Percentiles rank a stretch among this genome's conserved stretches.
phyloP scores from a whole-genome alignment of 2,888 invertebrate species.

The Leucophora obtusa region DNA sequence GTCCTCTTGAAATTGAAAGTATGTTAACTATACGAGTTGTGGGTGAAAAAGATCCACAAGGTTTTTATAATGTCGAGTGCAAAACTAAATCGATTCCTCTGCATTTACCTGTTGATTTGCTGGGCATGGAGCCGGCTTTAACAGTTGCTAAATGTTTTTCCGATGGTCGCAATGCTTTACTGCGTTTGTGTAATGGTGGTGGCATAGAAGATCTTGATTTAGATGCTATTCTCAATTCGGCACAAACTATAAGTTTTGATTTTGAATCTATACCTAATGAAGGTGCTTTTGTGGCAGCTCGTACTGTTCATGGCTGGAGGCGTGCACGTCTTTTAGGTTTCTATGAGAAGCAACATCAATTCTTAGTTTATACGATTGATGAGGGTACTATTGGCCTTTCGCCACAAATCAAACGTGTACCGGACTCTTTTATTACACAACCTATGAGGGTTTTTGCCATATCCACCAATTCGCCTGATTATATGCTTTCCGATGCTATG shows the following conservation, averaged over 20 bases:
- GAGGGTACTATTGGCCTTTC: slow-evolving; percentile 65
- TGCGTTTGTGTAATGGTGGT: slow-evolving; percentile 32
- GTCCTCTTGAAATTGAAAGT: slow-evolving; percentile 64
- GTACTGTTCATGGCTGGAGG: slow-evolving; percentile 65
- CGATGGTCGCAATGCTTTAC: slow-evolving; percentile 63
- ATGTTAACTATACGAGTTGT: slow-evolving; percentile 63
- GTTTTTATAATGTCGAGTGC: slow-evolving; percentile 63
- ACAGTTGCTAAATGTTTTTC: slow-evolving; percentile 62
- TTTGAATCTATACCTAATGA: slow-evolving; percentile 51
- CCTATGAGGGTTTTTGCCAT: slow-evolving; percentile 66
- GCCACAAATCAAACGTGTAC: slow-evolving; percentile 63
- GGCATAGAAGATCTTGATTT: slow-evolving; percentile 7
- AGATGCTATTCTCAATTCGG: slow-evolving; percentile 51
- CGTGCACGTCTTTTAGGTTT: slow-evolving; percentile 65
- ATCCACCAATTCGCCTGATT: slow-evolving; percentile 45
- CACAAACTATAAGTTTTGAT: slow-evolving; percentile 39
- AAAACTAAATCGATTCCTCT: slow-evolving; percentile 59
- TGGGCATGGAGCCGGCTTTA: slow-evolving; percentile 47
- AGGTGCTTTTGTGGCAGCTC: slow-evolving; percentile 66
- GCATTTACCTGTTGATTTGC: slow-evolving; percentile 51
- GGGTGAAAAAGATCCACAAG: slow-evolving; percentile 33
- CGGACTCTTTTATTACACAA: slow-evolving; percentile 57
- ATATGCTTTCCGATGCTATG: slow-evolving; percentile 52
- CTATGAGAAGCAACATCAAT: slow-evolving; percentile 56
- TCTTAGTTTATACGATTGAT: slow-evolving; percentile 67